Evolutionary conservation across 2,113 vertebrate species (phyloP), one percentile per base, ranked within the genome.

Genomic region (Hyla sarda): DNA sequence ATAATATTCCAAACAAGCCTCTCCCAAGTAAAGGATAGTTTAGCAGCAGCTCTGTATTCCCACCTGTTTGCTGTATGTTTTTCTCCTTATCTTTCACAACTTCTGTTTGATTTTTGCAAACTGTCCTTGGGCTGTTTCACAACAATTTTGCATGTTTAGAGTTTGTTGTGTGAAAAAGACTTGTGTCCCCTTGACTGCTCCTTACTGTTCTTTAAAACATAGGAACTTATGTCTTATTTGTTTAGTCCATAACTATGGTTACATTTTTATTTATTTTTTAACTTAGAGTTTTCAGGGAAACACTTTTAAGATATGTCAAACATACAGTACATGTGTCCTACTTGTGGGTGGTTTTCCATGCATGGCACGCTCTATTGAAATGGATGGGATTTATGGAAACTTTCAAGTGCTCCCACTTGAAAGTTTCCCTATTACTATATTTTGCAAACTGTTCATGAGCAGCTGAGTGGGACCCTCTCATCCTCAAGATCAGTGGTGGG

Each of bases 31-130:
- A 75, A 75, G n/a, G 25, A 50, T 28, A 14, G n/a, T 75, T 48
- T 75, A 75, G 11, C 72, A 75, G 72, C 41, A 75, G n/a, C 14
- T 2, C 11, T 28, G 6, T 11, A 48, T 75, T 21, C 45, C 23
- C 45, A 75, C 37, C 23, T 75, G 45, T 75, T 75, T 48, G 72
- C n/a, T 48, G 11, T 41, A 2, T 25, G 2, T 75, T 73, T 45
- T 47, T 12, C n/a, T 69, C 5, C 10, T 34, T 76, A 13, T 50
- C n/a, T 52, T 77, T 77, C 30, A 54, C 48, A 52, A 52, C 75
- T 34, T 30, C 28, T 77, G n/a, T 77, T 69, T 69, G 65, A 34
- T 65, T 19, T 69, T 69, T 69, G 30, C 65, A 34, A 52, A 77
- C 41, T 54, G 30, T 34, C 50, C 47, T 77, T 54, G 28, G 48